Evolutionary conservation across 37 sponge, comb jelly and placozoan species (phyloP).

Genomic region (Oscarella lobularis): DNA sequence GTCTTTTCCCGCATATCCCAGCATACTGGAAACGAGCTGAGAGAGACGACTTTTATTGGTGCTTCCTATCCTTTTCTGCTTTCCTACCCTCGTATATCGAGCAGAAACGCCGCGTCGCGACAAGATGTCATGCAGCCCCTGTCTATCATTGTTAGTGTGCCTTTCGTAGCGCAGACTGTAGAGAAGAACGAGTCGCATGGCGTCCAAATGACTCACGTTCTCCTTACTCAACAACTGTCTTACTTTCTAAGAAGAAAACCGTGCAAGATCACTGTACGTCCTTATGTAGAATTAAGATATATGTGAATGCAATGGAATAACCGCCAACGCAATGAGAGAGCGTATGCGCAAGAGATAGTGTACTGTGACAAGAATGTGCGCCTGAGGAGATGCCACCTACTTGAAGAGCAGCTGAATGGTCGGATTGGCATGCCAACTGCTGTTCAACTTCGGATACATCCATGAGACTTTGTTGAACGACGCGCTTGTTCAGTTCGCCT

Average conservation of each 20-base stretch:
- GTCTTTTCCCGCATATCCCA: constrained; percentile 43
- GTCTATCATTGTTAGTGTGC: constrained; percentile 15
- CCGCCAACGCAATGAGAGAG: too few relatives aligned
- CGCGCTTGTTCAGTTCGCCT: constrained; percentile 72
- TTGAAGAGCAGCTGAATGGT: constrained; percentile 7
- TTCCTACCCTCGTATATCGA: constrained; percentile 23
- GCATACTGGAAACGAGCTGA: constrained; percentile 48
- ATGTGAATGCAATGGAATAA: too few relatives aligned
- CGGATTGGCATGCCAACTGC: constrained; percentile 55
- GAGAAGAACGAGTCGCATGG: constrained; percentile 61
- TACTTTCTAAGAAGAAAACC: constrained; percentile 17
- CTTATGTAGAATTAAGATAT: too few relatives aligned
- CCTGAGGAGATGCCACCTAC: too few relatives aligned
- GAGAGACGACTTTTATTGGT: background rate
- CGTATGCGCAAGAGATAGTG: too few relatives aligned
- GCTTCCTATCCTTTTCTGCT: background rate
- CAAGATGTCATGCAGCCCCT: constrained; percentile 13
- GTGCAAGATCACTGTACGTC: too few relatives aligned
- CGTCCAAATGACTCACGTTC: constrained; percentile 30
- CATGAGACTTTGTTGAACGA: constrained; percentile 56
- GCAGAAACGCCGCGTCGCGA: constrained; percentile 32
- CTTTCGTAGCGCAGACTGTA: constrained; percentile 68
- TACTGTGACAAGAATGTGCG: too few relatives aligned
- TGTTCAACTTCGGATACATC: constrained; percentile 83
- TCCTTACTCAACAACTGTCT: constrained; percentile 36